Percentiles rank a stretch among this genome's conserved stretches.
Evolutionary conservation across 2,113 vertebrate species (phyloP).

Genomic region (Pandion haliaetus): DNA sequence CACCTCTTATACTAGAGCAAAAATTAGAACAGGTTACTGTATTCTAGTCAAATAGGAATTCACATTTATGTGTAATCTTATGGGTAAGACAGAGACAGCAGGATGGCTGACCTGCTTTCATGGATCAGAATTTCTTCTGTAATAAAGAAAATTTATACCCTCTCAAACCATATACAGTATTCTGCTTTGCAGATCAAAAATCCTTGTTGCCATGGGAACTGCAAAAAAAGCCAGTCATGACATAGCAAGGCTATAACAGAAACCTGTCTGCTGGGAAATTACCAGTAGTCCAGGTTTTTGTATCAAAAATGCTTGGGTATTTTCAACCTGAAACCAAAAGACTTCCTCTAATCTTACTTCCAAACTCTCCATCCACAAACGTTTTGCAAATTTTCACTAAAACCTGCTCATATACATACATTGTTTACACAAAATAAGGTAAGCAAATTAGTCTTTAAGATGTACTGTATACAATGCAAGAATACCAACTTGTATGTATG

Average conservation of each 20-base stretch:
- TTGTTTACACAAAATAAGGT: not conserved
- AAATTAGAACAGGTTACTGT: not conserved
- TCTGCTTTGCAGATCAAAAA: constrained; percentile 69
- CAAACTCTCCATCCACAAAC: not conserved
- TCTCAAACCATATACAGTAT: constrained; percentile 39
- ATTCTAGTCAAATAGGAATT: not conserved
- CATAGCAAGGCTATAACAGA: constrained; percentile 58
- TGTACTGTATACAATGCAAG: not conserved
- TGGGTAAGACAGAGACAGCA: not conserved
- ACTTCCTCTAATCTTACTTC: constrained; percentile 8
- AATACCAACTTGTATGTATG: not conserved
- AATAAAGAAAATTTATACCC: constrained; percentile 28
- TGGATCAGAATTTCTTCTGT: constrained; percentile 23
- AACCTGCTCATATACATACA: not conserved
- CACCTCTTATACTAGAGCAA: not conserved
- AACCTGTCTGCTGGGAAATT: constrained; percentile 67
- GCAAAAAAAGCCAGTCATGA: constrained; percentile 55
- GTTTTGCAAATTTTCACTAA: not conserved
- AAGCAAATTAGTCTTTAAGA: not conserved
- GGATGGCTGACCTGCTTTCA: constrained; percentile 37
- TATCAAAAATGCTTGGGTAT: constrained; percentile 16
- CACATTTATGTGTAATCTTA: not conserved
- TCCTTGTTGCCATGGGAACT: constrained; percentile 73
- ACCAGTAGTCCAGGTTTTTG: not conserved
- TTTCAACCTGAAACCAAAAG: constrained; percentile 40